phyloP scores from a whole-genome alignment of 2,113 vertebrate genomes.

The Odobenus rosmarus region DNA sequence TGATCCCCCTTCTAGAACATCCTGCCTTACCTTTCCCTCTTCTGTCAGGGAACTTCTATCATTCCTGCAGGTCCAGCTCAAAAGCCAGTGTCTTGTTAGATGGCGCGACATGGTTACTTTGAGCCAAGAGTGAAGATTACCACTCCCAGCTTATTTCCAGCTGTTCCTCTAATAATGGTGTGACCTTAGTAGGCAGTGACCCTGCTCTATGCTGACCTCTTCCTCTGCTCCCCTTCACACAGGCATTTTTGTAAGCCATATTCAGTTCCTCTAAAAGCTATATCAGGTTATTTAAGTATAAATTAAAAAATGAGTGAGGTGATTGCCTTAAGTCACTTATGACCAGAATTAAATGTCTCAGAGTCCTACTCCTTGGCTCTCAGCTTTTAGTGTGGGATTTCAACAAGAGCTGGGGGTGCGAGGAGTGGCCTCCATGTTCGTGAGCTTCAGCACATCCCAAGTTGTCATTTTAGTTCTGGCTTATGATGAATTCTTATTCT shows the following conservation, averaged over 20 bases:
- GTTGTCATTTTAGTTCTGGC: not conserved
- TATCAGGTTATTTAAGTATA: not conserved
- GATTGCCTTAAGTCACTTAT: not conserved
- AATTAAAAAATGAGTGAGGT: conserved; percentile 24
- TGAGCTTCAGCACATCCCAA: not conserved
- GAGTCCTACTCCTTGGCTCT: not conserved
- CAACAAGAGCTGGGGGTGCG: not conserved
- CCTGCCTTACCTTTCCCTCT: not conserved
- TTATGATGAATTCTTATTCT: not conserved
- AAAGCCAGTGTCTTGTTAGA: not conserved
- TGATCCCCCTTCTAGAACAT: not conserved
- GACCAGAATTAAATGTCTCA: not conserved
- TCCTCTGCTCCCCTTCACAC: not conserved
- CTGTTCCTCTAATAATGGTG: not conserved
- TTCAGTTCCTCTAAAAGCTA: not conserved
- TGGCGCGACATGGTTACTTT: not conserved
- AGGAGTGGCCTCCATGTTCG: not conserved
- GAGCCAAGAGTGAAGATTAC: not conserved
- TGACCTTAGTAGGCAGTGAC: not conserved
- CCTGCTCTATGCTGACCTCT: not conserved
- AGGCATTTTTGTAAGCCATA: not conserved
- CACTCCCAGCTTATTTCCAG: not conserved
- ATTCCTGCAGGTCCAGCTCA: not conserved
- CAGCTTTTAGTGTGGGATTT: not conserved
- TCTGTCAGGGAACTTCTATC: not conserved